Conservation (phyloP, 2,113 vertebrate genomes). For the Microtus montanus region DNA sequence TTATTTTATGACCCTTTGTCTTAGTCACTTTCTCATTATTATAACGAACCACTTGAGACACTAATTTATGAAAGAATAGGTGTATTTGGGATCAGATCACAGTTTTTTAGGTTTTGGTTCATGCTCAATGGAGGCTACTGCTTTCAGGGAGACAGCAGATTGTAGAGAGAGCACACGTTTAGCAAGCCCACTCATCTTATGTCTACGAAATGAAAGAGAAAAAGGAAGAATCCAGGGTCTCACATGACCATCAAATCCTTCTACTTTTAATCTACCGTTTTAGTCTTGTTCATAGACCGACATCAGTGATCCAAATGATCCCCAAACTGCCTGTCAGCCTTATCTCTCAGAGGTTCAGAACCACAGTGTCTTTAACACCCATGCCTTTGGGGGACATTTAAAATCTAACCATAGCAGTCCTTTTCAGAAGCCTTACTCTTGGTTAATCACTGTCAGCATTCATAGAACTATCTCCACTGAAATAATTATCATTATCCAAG, state of each 20-base stretch:
- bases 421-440: not conserved
- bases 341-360: not conserved
- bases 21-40: not conserved
- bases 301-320: not conserved
- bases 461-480: not conserved
- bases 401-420: not conserved
- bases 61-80: not conserved
- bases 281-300: not conserved
- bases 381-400: not conserved
- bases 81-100: not conserved
- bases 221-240: not conserved
- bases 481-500: not conserved
- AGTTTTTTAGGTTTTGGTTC: not conserved
- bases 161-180: rapidly evolving
- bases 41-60: not conserved
- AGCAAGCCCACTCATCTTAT: not conserved
- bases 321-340: not conserved
- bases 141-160: not conserved
- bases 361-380: not conserved
- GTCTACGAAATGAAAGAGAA: not conserved
- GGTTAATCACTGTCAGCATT: not conserved
- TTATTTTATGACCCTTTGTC: not conserved
- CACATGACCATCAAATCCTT: not conserved
- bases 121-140: no score
- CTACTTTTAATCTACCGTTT: not conserved